phyloP scores from a whole-genome alignment of 2,797 vertebrate species.

The Rhynchonycteris naso region DNA sequence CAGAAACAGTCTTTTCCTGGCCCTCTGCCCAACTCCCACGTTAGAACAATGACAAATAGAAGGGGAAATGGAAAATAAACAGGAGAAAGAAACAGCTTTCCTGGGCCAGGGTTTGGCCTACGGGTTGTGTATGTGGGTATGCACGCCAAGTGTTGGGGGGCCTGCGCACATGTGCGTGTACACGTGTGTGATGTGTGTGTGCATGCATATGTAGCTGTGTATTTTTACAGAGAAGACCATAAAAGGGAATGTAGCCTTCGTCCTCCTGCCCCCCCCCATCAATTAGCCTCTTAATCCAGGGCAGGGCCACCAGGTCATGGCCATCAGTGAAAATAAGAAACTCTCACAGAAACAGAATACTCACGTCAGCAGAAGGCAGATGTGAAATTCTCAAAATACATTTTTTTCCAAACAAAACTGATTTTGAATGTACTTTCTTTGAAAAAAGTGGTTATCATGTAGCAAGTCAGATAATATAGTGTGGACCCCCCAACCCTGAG shows the following conservation, averaged over 20 bases:
- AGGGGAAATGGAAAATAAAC: constrained; percentile 76
- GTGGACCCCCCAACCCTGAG: fast-evolving
- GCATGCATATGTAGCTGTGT: background rate
- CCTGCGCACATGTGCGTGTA: fast-evolving
- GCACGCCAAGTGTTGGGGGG: background rate
- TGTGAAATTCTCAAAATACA: background rate
- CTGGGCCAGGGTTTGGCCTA: background rate
- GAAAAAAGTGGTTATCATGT: background rate
- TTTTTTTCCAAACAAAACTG: background rate
- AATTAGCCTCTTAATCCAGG: background rate
- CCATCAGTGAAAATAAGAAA: background rate
- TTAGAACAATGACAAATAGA: constrained; percentile 71
- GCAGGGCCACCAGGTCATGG: background rate
- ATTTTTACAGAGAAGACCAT: background rate
- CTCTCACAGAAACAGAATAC: background rate
- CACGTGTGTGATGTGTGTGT: background rate
- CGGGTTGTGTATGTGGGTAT: background rate
- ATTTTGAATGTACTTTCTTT: background rate
- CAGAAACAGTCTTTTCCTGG: constrained; percentile 63
- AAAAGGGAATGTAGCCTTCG: background rate
- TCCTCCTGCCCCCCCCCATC: background rate
- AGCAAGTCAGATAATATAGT: background rate
- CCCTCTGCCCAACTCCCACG: constrained; percentile 23
- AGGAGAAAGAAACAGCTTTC: constrained; percentile 31
- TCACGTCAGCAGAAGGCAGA: background rate